These are phyloP conservation scores for Planococcus citri DNA, from an alignment of 1,140 invertebrate genomes.

Conservation along the genomic window DNA sequence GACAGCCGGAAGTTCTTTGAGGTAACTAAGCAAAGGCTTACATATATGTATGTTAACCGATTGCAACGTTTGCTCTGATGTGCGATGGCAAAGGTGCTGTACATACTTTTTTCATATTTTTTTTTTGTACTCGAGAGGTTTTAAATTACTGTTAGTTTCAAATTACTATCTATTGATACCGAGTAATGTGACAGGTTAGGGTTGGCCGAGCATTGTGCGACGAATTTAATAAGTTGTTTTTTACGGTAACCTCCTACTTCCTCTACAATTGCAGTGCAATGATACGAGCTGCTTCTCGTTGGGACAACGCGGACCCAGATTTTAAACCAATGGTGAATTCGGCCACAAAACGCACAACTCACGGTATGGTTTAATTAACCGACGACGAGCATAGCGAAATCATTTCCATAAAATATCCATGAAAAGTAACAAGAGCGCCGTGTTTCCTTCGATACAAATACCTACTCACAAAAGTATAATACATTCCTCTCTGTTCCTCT, in stretches of 20 bases:
- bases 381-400: not conserved
- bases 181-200: slow-evolving; percentile 4
- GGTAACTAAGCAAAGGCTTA: slow-evolving; percentile 15
- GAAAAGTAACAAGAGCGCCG: not conserved
- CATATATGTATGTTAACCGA: not conserved
- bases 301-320: not conserved
- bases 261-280: not conserved
- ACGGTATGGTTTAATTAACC: not conserved
- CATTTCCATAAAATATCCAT: not conserved
- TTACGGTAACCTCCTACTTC: slow-evolving; percentile 10
- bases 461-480: no score
- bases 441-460: not conserved
- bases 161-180: slow-evolving; percentile 12
- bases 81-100: no score
- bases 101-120: not conserved
- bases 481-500: no score
- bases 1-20: slow-evolving; percentile 15
- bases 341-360: not conserved
- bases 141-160: slow-evolving; percentile 10
- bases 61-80: not conserved
- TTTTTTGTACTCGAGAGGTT: not conserved
- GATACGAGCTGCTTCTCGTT: slow-evolving; percentile 10
- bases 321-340: not conserved
- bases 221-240: slow-evolving; percentile 19
- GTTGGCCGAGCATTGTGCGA: slow-evolving; percentile 1